Percentiles rank a stretch among this genome's conserved stretches.
phyloP scores from a whole-genome alignment of 1,140 invertebrate species.

The Drosophila grimshawi region DNA sequence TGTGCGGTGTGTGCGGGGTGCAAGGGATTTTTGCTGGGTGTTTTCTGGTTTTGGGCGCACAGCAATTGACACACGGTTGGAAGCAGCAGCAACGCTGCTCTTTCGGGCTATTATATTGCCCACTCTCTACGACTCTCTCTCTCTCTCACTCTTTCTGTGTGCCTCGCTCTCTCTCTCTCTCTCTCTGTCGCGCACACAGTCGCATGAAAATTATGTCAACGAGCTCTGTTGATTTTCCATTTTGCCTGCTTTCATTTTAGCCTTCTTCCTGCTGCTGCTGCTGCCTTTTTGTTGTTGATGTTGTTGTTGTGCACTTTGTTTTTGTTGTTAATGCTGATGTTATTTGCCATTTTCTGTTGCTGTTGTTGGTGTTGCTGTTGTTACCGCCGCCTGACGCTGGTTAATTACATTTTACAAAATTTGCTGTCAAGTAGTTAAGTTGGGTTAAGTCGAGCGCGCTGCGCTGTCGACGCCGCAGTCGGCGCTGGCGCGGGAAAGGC shows the following conservation, averaged over 20 bases:
- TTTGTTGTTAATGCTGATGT: conserved; percentile 52
- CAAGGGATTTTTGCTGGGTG: conserved; percentile 12
- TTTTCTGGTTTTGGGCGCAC: conserved; percentile 67
- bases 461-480: conserved; percentile 19
- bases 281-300: conserved; percentile 26
- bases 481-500: not conserved
- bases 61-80: conserved; percentile 41
- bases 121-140: not conserved
- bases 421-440: conserved; percentile 83
- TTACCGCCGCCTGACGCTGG: conserved; percentile 61
- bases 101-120: conserved; percentile 29
- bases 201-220: conserved; percentile 83
- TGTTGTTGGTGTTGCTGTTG: conserved; percentile 39
- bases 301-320: conserved; percentile 41
- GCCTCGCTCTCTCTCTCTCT: not conserved
- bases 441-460: conserved; percentile 77
- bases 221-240: conserved; percentile 81
- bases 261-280: conserved; percentile 32
- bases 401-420: conserved; percentile 84
- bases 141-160: not conserved
- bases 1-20: not conserved
- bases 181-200: conserved; percentile 31
- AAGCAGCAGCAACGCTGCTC: conserved; percentile 7
- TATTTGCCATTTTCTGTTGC: conserved; percentile 47
- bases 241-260: conserved; percentile 53